phyloP scores from a whole-genome alignment of 2,113 vertebrate species.

The Eurypyga helias region DNA sequence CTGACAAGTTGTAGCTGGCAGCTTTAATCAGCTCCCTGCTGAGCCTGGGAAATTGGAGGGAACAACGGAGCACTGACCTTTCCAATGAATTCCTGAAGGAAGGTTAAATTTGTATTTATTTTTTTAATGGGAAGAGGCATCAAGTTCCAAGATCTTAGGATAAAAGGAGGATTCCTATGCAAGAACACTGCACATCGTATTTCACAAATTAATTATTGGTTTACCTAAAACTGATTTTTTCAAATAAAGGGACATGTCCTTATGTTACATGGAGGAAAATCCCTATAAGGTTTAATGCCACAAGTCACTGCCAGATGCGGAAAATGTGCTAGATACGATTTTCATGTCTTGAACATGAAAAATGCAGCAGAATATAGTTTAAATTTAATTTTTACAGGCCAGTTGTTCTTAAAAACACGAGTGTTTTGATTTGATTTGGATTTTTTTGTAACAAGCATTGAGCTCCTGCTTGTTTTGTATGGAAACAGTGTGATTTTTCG shows the following conservation, averaged over 20 bases:
- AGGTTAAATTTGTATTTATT: conserved; percentile 70
- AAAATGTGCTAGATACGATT: neutral
- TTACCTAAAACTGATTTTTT: neutral
- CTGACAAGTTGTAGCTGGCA: conserved; percentile 57
- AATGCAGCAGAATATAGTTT: conserved; percentile 1
- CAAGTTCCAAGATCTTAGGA: neutral
- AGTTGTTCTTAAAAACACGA: neutral
- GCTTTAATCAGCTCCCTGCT: conserved; percentile 76
- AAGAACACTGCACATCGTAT: neutral
- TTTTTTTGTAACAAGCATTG: neutral
- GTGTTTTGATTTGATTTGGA: too few species aligned
- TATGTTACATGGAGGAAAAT: neutral
- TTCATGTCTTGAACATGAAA: conserved; percentile 15
- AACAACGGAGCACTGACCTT: conserved; percentile 66
- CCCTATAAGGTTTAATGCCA: neutral
- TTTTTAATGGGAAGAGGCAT: conserved; percentile 37
- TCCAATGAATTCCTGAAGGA: conserved; percentile 64
- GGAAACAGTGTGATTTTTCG: neutral
- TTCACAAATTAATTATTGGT: conserved; percentile 12
- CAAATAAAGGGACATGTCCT: neutral
- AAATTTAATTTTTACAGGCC: conserved; percentile 26
- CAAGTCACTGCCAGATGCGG: neutral
- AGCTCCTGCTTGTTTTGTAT: neutral
- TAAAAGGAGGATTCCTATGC: neutral
- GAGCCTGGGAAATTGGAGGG: conserved; percentile 70